Evolutionary conservation across 2,888 invertebrate species (phyloP).

Genomic region (Cantharis rustica): DNA sequence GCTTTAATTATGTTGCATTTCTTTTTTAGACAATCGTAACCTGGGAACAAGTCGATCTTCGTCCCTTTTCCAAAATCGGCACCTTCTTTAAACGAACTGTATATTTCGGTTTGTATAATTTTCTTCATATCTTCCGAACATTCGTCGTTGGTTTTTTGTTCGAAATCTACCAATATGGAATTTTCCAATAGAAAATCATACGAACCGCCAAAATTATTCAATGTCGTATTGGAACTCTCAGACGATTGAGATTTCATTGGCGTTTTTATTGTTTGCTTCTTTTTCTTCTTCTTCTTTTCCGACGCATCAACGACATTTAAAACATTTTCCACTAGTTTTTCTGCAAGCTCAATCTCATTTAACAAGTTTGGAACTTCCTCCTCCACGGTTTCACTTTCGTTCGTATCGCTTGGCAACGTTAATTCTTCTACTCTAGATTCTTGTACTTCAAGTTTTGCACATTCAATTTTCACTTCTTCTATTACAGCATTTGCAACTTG

Average conservation of each 20-base stretch:
- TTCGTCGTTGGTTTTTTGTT: conserved; percentile 52
- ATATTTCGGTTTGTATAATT: conserved; percentile 54
- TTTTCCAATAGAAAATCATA: conserved; percentile 48
- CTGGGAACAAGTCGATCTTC: conserved; percentile 26
- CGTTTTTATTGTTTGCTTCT: conserved; percentile 16
- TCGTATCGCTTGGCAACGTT: background rate
- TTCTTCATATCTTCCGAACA: conserved; percentile 53
- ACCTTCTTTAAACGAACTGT: conserved; percentile 50
- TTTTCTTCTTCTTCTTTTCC: conserved; percentile 39
- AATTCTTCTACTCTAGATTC: background rate
- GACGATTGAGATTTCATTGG: conserved; percentile 24
- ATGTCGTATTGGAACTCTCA: conserved; percentile 39
- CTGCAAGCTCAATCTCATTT: background rate
- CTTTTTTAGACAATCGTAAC: background rate
- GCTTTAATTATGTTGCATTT: conserved; percentile 33
- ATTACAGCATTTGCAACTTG: background rate
- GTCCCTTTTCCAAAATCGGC: conserved; percentile 51
- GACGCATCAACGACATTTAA: conserved; percentile 1
- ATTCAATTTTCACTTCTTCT: background rate
- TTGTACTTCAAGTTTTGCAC: background rate
- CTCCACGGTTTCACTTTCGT: background rate
- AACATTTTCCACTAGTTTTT: background rate
- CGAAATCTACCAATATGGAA: conserved; percentile 36
- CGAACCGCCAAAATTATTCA: conserved; percentile 42
- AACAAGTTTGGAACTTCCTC: background rate